These are phyloP conservation scores for Hypocryptadius cinnamomeus DNA, from an alignment of 2,113 vertebrate species.

Conservation along the genomic window DNA sequence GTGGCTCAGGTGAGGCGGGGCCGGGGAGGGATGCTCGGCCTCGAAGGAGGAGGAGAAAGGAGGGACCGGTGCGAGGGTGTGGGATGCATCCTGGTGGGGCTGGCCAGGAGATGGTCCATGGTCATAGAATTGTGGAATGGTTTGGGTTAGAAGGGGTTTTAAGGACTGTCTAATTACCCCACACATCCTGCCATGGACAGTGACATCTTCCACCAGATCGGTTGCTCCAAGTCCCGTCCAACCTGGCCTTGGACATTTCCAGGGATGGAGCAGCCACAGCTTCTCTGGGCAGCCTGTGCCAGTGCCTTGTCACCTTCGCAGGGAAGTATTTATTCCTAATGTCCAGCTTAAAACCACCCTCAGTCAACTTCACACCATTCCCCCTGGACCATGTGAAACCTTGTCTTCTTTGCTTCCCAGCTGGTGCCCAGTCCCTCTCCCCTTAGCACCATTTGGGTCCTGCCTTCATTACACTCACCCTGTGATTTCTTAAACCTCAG, in stretches of 20 bases:
- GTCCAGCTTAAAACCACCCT: background rate
- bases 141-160: background rate
- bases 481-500: background rate
- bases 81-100: accelerated
- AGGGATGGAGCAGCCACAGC: background rate
- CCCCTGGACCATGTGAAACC: background rate
- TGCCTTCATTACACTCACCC: background rate
- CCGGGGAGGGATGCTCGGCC: background rate
- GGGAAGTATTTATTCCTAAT: background rate
- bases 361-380: background rate
- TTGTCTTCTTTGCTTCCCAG: background rate
- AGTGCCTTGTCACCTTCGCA: background rate
- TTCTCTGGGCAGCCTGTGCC: background rate
- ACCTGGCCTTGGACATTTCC: background rate
- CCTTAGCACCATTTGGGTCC: no score
- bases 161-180: background rate
- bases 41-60: background rate
- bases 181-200: background rate
- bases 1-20: conserved; percentile 79
- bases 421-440: background rate
- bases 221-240: background rate
- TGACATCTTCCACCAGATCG: background rate
- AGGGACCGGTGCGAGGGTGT: background rate
- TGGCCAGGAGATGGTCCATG: no score
- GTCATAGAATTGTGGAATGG: background rate